phyloP scores from a whole-genome alignment of 2,113 vertebrate genomes.

The Gulo gulo region DNA sequence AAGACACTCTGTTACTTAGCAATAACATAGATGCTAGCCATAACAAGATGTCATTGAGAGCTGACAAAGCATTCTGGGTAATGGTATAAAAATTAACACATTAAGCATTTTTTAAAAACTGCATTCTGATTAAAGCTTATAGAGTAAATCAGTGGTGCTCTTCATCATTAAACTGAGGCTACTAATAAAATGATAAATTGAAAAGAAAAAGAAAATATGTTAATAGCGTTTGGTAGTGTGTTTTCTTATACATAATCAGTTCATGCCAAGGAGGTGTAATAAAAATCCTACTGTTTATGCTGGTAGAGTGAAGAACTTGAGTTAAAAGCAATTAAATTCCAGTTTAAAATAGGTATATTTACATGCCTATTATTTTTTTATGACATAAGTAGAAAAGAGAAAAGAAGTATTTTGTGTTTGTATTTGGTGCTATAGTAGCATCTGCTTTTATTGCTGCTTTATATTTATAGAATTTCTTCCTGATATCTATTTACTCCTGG shows the following conservation, averaged over 20 bases:
- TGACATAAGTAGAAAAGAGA: neutral
- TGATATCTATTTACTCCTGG: neutral
- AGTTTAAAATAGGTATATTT: constrained; percentile 39
- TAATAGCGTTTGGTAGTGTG: neutral
- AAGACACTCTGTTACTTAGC: constrained; percentile 45
- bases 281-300: neutral
- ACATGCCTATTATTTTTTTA: neutral
- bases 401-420: neutral
- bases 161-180: neutral
- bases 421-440: neutral
- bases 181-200: neutral
- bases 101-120: constrained; percentile 25
- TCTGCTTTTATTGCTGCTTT: neutral
- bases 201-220: neutral
- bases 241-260: neutral
- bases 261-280: neutral
- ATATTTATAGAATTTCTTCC: neutral
- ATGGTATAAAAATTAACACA: constrained; percentile 41
- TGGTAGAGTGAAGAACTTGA: neutral
- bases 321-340: neutral
- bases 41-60: neutral
- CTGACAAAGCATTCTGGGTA: constrained; percentile 25
- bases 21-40: neutral
- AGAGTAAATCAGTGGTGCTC: neutral
- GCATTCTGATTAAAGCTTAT: neutral